These are phyloP conservation scores for Mirounga angustirostris DNA, from an alignment of 2,113 vertebrate species.

Conservation along the genomic window DNA sequence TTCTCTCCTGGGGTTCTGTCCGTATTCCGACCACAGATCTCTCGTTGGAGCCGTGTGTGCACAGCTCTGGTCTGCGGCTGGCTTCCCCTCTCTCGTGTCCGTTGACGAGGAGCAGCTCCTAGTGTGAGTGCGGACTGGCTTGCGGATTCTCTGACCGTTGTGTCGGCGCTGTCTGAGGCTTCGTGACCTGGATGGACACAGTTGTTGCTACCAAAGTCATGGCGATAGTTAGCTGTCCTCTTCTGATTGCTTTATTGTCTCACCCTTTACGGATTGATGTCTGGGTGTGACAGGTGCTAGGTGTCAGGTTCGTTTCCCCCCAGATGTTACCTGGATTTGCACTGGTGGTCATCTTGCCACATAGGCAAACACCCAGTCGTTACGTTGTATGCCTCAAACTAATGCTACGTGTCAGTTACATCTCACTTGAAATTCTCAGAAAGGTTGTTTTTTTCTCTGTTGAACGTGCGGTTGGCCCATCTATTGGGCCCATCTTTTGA, in stretches of 20 bases:
- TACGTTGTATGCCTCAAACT: not conserved
- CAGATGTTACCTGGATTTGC: not conserved
- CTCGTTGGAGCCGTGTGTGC: not conserved
- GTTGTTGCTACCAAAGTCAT: not conserved
- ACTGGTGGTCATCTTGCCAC: not conserved
- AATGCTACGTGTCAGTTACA: not conserved
- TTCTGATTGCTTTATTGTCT: not conserved
- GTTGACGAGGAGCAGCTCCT: not conserved
- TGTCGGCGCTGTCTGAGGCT: not conserved
- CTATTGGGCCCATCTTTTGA: not conserved
- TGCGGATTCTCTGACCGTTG: not conserved
- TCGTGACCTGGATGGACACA: not conserved
- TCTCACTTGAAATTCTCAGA: not conserved
- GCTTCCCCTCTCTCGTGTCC: not conserved
- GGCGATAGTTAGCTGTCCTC: not conserved
- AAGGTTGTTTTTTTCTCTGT: not conserved
- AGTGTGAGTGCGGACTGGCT: not conserved
- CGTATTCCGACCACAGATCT: not conserved
- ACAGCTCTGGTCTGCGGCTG: not conserved
- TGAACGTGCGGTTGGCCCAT: not conserved
- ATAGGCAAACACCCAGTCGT: not conserved
- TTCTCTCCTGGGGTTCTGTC: not conserved
- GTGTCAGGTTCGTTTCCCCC: not conserved
- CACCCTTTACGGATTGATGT: not conserved
- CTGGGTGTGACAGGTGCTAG: not conserved